A percentile compares a stretch with the other conserved stretches of the same genome.
Evolutionary conservation across 2,797 vertebrate genomes (phyloP).

Genomic region (Pantherophis vulpinus): DNA sequence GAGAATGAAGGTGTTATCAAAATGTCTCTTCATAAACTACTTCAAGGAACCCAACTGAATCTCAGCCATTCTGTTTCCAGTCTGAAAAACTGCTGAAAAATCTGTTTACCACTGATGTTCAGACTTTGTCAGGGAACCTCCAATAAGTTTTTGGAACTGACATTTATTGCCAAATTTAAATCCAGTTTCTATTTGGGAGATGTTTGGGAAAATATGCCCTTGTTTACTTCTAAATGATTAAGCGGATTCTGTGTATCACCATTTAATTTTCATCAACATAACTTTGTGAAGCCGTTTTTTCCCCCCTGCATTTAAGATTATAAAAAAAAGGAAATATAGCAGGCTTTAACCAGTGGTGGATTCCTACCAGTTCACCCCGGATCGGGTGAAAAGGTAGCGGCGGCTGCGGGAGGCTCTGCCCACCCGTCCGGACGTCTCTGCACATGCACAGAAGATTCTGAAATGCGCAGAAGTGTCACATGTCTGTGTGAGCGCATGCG

Average conservation of each 20-base stretch:
- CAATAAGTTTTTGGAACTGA: not conserved
- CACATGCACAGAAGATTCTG: too few relatives aligned
- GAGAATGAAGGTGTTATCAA: not conserved
- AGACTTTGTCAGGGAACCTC: not conserved
- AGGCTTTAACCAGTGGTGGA: not conserved
- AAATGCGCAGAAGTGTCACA: too few relatives aligned
- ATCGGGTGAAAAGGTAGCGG: too few relatives aligned
- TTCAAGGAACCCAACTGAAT: not conserved
- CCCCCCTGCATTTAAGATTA: not conserved
- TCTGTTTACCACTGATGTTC: not conserved
- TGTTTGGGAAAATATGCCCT: not conserved
- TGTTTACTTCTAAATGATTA: not conserved
- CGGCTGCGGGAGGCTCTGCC: too few relatives aligned
- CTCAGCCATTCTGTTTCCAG: not conserved
- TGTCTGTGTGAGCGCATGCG: accelerated
- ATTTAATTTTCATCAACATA: not conserved
- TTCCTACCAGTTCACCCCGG: too few relatives aligned
- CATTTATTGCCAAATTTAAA: not conserved
- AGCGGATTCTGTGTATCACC: not conserved
- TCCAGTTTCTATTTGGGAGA: not conserved
- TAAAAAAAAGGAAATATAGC: not conserved
- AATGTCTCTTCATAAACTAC: not conserved
- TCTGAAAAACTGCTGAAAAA: not conserved
- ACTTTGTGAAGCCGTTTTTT: not conserved
- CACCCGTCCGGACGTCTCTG: accelerated